Evolutionary conservation across 2,888 invertebrate species (phyloP), one percentile per base, ranked within the genome.

Genomic region (Ichneumon xanthorius): DNA sequence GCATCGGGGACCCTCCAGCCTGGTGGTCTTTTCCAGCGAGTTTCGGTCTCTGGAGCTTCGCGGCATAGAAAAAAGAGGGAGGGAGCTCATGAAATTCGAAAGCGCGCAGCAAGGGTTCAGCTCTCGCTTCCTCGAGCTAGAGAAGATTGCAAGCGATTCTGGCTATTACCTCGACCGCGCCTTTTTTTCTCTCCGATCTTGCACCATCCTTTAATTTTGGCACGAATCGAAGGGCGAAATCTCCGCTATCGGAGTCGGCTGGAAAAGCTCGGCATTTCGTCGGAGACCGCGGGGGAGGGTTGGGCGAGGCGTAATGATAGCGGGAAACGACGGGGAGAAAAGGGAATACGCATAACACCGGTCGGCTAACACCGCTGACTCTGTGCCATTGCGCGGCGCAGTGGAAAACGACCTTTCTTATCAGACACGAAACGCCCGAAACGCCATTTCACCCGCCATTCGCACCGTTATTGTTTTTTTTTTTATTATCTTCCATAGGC

Each of bases 81-180:
- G 19, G 19, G 53, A 55, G 19, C 53, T 55, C 53, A 19, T 55
- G 53, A 55, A 55, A 55, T 55, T 55, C 19, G 53, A 22, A 55
- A 55, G 53, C 19, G 53, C 16, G 16, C 16, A 48, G 45, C 45
- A 19, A 19, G 22, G 1, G 3, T 26, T 58, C 26, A 11, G 22
- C 4, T 26, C 26, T 4, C 0, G 26, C 63, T 33, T 33, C 33
- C 30, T 2, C 4, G 30, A 63, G 63, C 33, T 2, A 33, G 6
- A 63, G 63, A 63, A 63, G 63, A 63, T 63, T 63, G 63, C 63
- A 33, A 16, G 6, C 63, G 63, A 16, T 63, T 33, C 63, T 63
- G 6, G 63, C 63, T 63, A 63, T 63, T 63, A 63, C 63, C 33
- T n/a, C 14, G 30, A 55, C 16, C 7, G 30, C 33, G 30, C 26